Evolutionary conservation across 2,113 vertebrate species (phyloP).

Genomic region (Mesembrinibis cayennensis): DNA sequence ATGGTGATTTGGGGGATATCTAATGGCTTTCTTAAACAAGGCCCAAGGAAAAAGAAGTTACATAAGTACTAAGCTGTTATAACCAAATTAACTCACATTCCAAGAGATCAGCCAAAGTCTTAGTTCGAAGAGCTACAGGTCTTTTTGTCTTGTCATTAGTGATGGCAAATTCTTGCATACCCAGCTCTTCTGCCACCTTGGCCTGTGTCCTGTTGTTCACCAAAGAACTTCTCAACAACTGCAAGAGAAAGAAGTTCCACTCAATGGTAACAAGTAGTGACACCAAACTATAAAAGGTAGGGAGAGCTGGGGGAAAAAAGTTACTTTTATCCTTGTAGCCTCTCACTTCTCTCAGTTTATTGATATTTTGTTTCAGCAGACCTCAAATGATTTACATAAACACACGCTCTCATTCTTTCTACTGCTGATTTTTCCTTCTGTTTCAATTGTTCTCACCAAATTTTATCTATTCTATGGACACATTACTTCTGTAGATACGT

Average conservation of each 20-base stretch:
- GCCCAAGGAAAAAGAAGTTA: not conserved
- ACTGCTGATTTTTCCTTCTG: not conserved
- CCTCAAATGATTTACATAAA: not conserved
- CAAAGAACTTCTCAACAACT: slow-evolving; percentile 94
- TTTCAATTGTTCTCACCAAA: not conserved
- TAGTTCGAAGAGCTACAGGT: slow-evolving; percentile 91
- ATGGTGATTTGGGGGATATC: not conserved
- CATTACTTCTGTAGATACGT: not conserved
- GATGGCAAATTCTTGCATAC: slow-evolving; percentile 98
- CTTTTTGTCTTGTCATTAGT: slow-evolving; percentile 98
- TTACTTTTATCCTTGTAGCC: not conserved
- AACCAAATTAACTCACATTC: slow-evolving; percentile 84
- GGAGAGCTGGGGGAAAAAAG: not conserved
- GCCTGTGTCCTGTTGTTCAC: slow-evolving; percentile 98
- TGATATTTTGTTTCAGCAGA: not conserved
- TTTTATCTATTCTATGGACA: not conserved
- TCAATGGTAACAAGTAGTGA: not conserved
- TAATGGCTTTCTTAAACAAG: not conserved
- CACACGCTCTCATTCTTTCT: not conserved
- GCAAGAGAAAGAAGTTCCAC: not conserved
- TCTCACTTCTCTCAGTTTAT: not conserved
- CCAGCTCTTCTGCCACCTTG: slow-evolving; percentile 97
- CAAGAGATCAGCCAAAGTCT: slow-evolving; percentile 93
- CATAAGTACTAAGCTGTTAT: not conserved
- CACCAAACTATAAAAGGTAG: not conserved